These are phyloP conservation scores for Gryllus longicercus DNA, from an alignment of 2,888 invertebrate genomes.

Conservation along the genomic window DNA sequence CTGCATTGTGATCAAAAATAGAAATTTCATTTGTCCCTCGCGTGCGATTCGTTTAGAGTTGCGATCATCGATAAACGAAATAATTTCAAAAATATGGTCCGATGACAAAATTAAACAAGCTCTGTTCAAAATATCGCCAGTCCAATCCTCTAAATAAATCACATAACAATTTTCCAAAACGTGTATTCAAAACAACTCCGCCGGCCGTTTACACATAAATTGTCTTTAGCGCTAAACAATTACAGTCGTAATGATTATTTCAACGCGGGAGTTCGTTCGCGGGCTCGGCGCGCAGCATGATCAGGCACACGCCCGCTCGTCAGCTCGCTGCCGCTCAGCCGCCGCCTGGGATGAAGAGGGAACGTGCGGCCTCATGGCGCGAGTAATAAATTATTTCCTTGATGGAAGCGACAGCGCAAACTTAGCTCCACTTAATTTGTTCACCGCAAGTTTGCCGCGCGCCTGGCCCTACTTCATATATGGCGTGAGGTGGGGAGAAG, in stretches of 20 bases:
- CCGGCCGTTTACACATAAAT: background rate
- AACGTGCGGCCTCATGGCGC: background rate
- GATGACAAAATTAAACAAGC: background rate
- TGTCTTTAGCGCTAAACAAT: background rate
- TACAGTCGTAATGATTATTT: background rate
- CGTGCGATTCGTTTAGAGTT: background rate
- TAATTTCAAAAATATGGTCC: background rate
- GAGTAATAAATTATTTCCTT: conserved; percentile 3
- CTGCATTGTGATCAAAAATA: background rate
- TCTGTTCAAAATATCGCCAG: background rate
- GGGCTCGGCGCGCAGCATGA: background rate
- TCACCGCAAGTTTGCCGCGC: background rate
- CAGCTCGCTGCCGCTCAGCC: background rate
- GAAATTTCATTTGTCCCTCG: conserved; percentile 1
- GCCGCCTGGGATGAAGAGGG: background rate
- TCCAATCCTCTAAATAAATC: conserved; percentile 8
- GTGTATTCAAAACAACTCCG: background rate
- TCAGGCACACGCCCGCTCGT: background rate
- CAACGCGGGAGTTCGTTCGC: background rate
- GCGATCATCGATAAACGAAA: background rate
- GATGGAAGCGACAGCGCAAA: conserved; percentile 1
- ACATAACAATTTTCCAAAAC: background rate
- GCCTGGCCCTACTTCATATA: background rate
- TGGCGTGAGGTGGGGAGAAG: background rate
- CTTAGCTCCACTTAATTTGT: background rate